These are phyloP conservation scores for Aphis craccivora DNA, from an alignment of 1,140 invertebrate species.

Conservation along the genomic window DNA sequence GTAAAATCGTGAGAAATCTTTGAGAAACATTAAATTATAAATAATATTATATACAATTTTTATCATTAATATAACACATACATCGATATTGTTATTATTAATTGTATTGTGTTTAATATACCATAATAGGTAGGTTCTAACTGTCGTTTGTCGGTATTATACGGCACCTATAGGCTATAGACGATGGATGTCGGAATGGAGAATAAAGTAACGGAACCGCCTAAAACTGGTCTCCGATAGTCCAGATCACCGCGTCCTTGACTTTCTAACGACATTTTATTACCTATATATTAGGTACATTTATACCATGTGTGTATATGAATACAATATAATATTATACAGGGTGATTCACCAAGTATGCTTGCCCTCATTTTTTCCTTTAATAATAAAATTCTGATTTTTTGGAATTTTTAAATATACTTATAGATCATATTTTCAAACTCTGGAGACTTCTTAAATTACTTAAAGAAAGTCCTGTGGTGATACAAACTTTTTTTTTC, in stretches of 20 bases:
- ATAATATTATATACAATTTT: no score
- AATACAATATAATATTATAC: neutral
- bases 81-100: neutral
- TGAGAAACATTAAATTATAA: no score
- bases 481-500: no score
- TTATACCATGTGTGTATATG: neutral
- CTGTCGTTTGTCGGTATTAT: neutral
- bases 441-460: no score
- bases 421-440: no score
- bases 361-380: neutral
- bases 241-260: neutral
- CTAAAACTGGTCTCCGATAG: constrained; percentile 32
- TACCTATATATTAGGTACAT: neutral
- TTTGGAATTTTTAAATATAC: no score
- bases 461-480: neutral
- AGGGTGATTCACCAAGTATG: neutral
- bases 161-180: neutral
- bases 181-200: neutral
- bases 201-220: constrained; percentile 18
- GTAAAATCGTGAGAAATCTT: neutral
- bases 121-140: neutral
- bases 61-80: neutral
- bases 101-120: neutral
- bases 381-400: no score
- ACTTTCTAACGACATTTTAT: constrained; percentile 34